Evolutionary conservation across 2,888 invertebrate species (phyloP), one percentile per base, ranked within the genome.

Genomic region (Baccha elongata): DNA sequence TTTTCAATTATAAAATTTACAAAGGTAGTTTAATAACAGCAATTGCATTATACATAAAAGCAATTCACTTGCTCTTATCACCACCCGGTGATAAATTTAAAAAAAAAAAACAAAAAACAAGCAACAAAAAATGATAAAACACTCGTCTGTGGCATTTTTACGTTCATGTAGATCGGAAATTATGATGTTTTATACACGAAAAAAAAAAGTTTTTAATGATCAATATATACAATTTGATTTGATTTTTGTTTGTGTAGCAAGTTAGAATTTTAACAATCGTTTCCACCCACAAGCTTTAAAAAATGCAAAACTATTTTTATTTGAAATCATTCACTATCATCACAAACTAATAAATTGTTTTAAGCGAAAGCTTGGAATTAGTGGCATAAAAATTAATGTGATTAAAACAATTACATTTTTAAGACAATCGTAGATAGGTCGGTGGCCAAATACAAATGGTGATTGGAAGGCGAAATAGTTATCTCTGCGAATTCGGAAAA

Each of bases 41-140:
- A 65, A 75, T 29, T 72, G 72, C 72, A 65, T 50, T 68, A 40
- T 21, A 46, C n/a, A n/a, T n/a, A 44, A 44, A 44, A 52, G 52
- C 46, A 65, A 32, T 62, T 46, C n/a, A 55, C 58, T 58, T 26
- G 11, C 17, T 42, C 62, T 75, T 81, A 75, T 75, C 81, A 37
- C 17, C n/a, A n/a, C n/a, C n/a, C 52, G 48, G 65, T 48, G 65
- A 58, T 69, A 73, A 62, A 58, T 13, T 40, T 26, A 13, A 60
- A 73, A 44, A 40, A n/a, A 15, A 26, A 32, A 74, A 13, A 55
- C 7, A 55, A 64, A 58, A 42, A 53, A 68, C 40, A 64, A 32
- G 29, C 53, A 40, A 44, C 15, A 10, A 42, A 10, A 42, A 60
- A 21, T 21, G 29, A 75, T 26, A 55, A 68, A 46, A 75, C 29